Evolutionary conservation across 2,797 vertebrate species (phyloP), one percentile per base, ranked within the genome.

Genomic region (Artibeus jamaicensis): DNA sequence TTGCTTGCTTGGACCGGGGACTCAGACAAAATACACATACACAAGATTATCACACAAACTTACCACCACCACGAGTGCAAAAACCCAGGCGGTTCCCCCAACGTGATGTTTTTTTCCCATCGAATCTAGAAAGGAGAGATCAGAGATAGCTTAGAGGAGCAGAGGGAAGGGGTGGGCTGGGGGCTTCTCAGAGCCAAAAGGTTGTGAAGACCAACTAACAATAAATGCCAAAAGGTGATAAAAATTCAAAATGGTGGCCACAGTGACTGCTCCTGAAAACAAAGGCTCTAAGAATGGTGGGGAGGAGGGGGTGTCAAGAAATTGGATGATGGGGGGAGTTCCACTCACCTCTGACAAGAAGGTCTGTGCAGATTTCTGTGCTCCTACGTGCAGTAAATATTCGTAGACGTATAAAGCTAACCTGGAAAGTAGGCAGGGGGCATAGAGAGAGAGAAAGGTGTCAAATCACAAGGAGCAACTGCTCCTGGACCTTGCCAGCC

Each of bases 31-130:
- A 97, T 95, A 93, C 15, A 96, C 34, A 74, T 70, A 84, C 18
- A 87, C 73, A 91, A 83, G 95, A 98, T 94, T 97, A 96, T 77
- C 82, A 77, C 79, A 74, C 87, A 78, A 95, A 99, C 99, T 99
- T 98, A 99, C 99, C 99, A 99, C 99, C 99, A 99, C 99, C 99
- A 99, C 46, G 99, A 99, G 98, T 99, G 99, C 96, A 99, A 98
- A 98, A 99, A 99, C 98, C 99, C 99, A 74, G 99, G 99, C 77
- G 99, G 99, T 97, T 99, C 99, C 95, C 99, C 99, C 81, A 99
- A 98, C 48, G 99, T 99, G 98, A 99, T 99, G 98, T 99, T 99
- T 98, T 99, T 99, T 98, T 99, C 99, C 99, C 99, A 99, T 98
- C 99, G 99, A 98, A 99, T 99, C 99, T 99, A 97, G 55, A 97